Percentiles rank a stretch among this genome's conserved stretches.
These are phyloP conservation scores for Drosophila santomea DNA, from an alignment of 1,140 invertebrate species.

Conservation along the genomic window DNA sequence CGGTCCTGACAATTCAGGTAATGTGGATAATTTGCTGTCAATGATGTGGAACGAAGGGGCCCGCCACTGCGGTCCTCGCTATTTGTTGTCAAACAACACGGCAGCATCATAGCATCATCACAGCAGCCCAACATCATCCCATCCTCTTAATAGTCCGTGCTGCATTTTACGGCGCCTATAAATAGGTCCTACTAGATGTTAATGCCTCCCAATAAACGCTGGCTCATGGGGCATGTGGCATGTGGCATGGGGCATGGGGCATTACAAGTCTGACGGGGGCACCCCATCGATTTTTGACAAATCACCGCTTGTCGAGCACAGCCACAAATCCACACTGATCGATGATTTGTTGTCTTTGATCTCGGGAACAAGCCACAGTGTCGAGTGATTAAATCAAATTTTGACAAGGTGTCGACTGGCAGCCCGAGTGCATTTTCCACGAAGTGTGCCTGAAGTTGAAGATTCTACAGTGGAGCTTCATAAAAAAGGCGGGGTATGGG, in stretches of 20 bases:
- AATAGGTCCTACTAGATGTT: constrained; percentile 71
- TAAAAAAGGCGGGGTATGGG: accelerated
- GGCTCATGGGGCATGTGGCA: not conserved
- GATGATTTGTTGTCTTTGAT: constrained; percentile 78
- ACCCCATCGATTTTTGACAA: constrained; percentile 66
- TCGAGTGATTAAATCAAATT: constrained; percentile 71
- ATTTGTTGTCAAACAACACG: constrained; percentile 78
- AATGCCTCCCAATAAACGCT: constrained; percentile 44
- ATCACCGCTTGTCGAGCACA: constrained; percentile 52
- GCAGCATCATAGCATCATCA: not conserved
- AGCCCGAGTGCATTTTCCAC: constrained; percentile 1
- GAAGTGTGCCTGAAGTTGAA: constrained; percentile 3
- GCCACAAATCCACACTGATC: constrained; percentile 61
- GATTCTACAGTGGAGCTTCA: constrained; percentile 2
- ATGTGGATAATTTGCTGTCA: constrained; percentile 83
- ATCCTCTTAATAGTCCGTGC: constrained; percentile 31
- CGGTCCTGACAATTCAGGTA: constrained; percentile 80
- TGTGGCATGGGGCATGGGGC: not conserved
- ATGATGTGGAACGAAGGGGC: constrained; percentile 77
- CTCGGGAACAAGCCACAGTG: constrained; percentile 39
- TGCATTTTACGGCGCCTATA: constrained; percentile 75
- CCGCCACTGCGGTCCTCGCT: constrained; percentile 47
- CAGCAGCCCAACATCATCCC: constrained; percentile 40
- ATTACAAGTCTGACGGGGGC: not conserved
- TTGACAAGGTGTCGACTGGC: constrained; percentile 71